These are phyloP conservation scores for Pentalonia nigronervosa DNA, from an alignment of 1,140 invertebrate genomes.

Conservation along the genomic window DNA sequence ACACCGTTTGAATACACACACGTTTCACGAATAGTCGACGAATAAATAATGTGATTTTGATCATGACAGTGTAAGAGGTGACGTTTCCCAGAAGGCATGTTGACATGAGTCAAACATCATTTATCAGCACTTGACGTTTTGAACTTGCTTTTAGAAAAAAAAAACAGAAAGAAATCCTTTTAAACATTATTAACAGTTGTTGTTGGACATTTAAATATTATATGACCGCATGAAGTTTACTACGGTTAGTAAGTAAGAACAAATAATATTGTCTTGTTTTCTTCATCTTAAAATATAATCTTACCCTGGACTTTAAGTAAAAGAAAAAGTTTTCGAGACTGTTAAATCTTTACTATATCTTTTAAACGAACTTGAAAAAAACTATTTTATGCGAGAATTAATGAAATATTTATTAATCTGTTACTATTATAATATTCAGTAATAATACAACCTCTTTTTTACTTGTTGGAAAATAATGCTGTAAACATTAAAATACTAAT, in stretches of 20 bases:
- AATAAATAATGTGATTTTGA: conserved; percentile 4
- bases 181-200: background rate
- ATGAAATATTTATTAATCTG: background rate
- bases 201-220: background rate
- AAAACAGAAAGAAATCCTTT: background rate
- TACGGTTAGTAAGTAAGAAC: background rate
- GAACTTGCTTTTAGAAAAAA: background rate
- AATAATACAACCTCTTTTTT: background rate
- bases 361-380: background rate
- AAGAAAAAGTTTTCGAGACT: background rate
- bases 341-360: background rate
- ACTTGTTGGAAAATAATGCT: background rate
- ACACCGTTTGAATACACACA: background rate
- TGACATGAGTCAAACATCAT: background rate
- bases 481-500: no score
- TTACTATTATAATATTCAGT: background rate
- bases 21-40: background rate
- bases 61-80: background rate
- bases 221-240: background rate
- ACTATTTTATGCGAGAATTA: background rate
- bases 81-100: background rate
- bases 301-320: background rate
- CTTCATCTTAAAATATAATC: background rate
- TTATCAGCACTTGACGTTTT: background rate
- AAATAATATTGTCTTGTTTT: conserved; percentile 11